phyloP scores from a whole-genome alignment of 2,888 invertebrate genomes.

The Hedychridium roseum region DNA sequence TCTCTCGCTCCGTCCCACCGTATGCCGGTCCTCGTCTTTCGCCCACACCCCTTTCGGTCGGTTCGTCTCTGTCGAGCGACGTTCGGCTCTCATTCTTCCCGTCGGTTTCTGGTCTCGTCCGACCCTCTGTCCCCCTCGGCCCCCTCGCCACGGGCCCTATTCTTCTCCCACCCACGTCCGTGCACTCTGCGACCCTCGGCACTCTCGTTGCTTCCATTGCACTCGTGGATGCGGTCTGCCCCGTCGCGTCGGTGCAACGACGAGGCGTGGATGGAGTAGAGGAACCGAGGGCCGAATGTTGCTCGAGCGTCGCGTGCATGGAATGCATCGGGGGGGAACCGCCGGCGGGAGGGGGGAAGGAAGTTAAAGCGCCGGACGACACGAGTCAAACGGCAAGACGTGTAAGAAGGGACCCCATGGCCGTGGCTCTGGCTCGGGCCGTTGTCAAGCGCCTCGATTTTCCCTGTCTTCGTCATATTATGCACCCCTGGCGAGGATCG shows the following conservation, averaged over 20 bases:
- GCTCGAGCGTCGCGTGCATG: constrained; percentile 27
- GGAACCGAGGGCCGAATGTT: constrained; percentile 37
- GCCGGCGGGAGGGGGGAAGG: constrained; percentile 2
- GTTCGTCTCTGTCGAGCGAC: neutral
- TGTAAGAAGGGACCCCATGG: constrained; percentile 32
- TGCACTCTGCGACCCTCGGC: constrained; percentile 12
- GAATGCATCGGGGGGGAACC: constrained; percentile 8
- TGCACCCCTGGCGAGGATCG: constrained; percentile 31
- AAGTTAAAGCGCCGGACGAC: constrained; percentile 41
- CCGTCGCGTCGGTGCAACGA: constrained; percentile 15
- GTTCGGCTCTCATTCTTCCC: neutral
- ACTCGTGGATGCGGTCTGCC: constrained; percentile 5
- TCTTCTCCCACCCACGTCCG: constrained; percentile 13
- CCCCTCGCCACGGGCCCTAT: constrained; percentile 11
- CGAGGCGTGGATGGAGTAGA: constrained; percentile 22
- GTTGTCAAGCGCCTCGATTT: constrained; percentile 12
- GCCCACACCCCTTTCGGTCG: neutral
- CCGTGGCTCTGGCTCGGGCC: too few relatives aligned
- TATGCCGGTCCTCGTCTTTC: neutral
- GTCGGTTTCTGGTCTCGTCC: neutral
- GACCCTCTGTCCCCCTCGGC: neutral
- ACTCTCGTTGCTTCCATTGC: constrained; percentile 4
- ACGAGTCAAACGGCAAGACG: constrained; percentile 38
- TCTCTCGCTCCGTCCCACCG: neutral
- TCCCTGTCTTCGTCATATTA: constrained; percentile 35